Base-by-base conservation (phyloP, 2,113 vertebrate genomes). In the Tympanuchus pallidicinctus region DNA sequence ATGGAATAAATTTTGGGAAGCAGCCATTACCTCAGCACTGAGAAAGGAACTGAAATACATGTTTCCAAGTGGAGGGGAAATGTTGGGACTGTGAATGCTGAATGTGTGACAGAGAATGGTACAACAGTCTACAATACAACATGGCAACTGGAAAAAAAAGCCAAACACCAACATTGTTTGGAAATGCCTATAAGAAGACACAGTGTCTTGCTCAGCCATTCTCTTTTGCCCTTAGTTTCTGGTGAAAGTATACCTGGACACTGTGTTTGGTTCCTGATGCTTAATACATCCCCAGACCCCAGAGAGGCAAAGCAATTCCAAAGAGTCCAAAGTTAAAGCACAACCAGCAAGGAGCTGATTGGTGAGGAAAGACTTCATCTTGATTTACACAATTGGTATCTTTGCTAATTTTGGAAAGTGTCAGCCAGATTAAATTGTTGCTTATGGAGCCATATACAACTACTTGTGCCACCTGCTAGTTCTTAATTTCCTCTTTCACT, bases 401-500 rank as follows among this genome's bases (percentile, higher is more conserved):
- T 82, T 71, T 65, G 38, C 18, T 70, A 82, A 89, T 87, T 82
- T 93, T 56, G 50, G 67, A 67, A 63, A 90, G 82, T 86, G 48
- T 22, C 78, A 92, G 36, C 3, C 48, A 57, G 57, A 94, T 57
- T 92, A 75, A 93, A 90, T 42, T 73, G n/a, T 40, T 93, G 34
- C 50, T 90, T 87, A 47, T 34, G 71, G 72, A 92, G 38, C 8
- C 30, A n/a, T 34, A 67, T 38, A 87, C 18, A 75, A 77, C 61
- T 92, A 81, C 83, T 89, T 73, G n/a, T 89, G 74, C 87, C 71
- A 92, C 88, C 87, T 92, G 74, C 54, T 89, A 60, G 60, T 71
- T 93, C 91, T 77, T 80, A 71, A 92, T 93, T 92, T 89, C 78
- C 71, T 64, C 54, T 92, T 82, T 85, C 64, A 95, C 67, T 63